Percentiles rank a stretch among this genome's conserved stretches.
Evolutionary conservation across 2,113 vertebrate species (phyloP).

Genomic region (Apteryx owenii): DNA sequence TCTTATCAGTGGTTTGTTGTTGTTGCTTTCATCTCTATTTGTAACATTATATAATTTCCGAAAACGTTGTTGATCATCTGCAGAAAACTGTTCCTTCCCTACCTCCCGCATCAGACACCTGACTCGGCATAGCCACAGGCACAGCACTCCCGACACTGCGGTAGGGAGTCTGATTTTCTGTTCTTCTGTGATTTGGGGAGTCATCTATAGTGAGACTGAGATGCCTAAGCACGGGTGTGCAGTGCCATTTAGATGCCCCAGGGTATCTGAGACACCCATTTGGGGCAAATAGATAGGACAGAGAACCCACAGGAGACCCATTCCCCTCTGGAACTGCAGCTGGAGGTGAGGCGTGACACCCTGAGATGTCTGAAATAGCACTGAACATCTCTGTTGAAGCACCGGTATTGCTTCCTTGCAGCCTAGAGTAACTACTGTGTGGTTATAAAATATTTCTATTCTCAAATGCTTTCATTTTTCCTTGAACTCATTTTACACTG

Average conservation of each 20-base stretch:
- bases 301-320: background rate
- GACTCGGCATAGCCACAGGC: background rate
- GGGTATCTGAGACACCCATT: background rate
- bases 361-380: background rate
- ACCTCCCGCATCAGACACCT: background rate
- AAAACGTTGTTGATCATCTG: background rate
- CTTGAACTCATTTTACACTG: background rate
- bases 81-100: background rate
- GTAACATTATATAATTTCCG: background rate
- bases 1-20: background rate
- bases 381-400: background rate
- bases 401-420: background rate
- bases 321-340: background rate
- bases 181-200: background rate
- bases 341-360: background rate
- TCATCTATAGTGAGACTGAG: background rate
- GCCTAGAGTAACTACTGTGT: background rate
- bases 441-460: background rate
- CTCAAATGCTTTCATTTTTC: background rate
- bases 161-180: background rate
- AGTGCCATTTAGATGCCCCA: background rate
- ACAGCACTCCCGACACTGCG: accelerated
- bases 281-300: background rate
- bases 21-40: background rate
- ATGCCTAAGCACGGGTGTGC: no score